phyloP scores from a whole-genome alignment of 2,888 invertebrate species.

The Ormyrus thymus region DNA sequence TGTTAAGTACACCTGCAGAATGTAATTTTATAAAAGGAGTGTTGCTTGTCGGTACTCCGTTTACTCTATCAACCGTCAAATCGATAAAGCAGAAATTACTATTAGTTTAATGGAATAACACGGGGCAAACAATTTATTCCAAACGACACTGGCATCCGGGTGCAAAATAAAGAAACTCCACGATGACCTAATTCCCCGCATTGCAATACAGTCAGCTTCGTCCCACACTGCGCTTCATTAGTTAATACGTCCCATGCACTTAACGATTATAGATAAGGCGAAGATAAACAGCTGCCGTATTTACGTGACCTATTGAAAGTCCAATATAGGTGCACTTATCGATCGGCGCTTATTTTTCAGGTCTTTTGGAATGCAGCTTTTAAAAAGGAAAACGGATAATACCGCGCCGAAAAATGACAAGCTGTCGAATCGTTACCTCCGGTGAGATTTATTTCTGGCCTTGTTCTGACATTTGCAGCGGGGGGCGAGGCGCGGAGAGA shows the following conservation, averaged over 20 bases:
- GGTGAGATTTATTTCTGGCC: slow-evolving; percentile 27
- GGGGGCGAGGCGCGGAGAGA: neutral
- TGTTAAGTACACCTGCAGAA: too few relatives aligned
- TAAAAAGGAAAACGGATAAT: neutral
- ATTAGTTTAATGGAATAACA: too few relatives aligned
- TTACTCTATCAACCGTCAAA: too few relatives aligned
- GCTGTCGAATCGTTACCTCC: neutral
- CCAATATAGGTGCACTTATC: slow-evolving; percentile 21
- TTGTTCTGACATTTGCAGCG: slow-evolving; percentile 29
- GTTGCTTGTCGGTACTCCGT: too few relatives aligned
- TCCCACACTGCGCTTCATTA: slow-evolving; percentile 12
- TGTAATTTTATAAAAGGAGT: too few relatives aligned
- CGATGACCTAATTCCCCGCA: slow-evolving; percentile 8
- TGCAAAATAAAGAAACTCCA: neutral
- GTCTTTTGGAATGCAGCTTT: neutral
- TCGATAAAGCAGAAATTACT: too few relatives aligned
- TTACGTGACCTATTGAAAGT: slow-evolving; percentile 36
- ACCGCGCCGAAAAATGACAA: neutral
- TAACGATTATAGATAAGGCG: slow-evolving; percentile 33
- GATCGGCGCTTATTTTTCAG: slow-evolving; percentile 10
- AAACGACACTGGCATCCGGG: neutral
- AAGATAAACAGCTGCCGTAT: slow-evolving; percentile 37
- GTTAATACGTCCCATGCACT: slow-evolving; percentile 32
- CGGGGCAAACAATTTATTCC: neutral
- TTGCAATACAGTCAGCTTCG: neutral